These are phyloP conservation scores for Oreocharis arfaki DNA, from an alignment of 2,113 vertebrate species.

Conservation along the genomic window DNA sequence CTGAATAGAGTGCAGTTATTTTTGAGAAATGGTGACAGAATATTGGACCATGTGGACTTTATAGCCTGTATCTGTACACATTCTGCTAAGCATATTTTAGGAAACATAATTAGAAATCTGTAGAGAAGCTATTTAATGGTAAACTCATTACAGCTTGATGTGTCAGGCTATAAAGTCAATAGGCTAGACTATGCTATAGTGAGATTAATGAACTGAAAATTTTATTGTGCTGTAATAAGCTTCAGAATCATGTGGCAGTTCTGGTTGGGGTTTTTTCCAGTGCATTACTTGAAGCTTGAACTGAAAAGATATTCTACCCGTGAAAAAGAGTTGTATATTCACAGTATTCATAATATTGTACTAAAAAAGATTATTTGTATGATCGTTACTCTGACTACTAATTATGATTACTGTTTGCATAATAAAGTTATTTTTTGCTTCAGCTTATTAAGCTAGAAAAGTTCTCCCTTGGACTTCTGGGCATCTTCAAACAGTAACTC, in stretches of 20 bases:
- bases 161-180: slow-evolving; percentile 33
- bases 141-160: background rate
- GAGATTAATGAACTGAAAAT: slow-evolving; percentile 32
- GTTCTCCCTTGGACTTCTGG: background rate
- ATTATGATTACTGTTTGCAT: background rate
- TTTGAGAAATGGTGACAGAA: slow-evolving; percentile 15
- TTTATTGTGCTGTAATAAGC: background rate
- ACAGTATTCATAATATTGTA: background rate
- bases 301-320: background rate
- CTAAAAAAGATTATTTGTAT: background rate
- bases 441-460: background rate
- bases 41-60: background rate
- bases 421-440: background rate
- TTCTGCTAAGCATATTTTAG: slow-evolving; percentile 44
- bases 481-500: background rate
- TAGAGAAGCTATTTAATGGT: slow-evolving; percentile 1
- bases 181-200: background rate
- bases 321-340: background rate
- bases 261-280: background rate
- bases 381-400: background rate
- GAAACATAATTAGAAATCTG: slow-evolving; percentile 2
- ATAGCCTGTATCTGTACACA: background rate
- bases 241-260: background rate
- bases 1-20: background rate
- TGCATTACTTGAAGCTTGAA: background rate